Conservation (phyloP, 2,113 vertebrate genomes). For the Euleptes europaea region DNA sequence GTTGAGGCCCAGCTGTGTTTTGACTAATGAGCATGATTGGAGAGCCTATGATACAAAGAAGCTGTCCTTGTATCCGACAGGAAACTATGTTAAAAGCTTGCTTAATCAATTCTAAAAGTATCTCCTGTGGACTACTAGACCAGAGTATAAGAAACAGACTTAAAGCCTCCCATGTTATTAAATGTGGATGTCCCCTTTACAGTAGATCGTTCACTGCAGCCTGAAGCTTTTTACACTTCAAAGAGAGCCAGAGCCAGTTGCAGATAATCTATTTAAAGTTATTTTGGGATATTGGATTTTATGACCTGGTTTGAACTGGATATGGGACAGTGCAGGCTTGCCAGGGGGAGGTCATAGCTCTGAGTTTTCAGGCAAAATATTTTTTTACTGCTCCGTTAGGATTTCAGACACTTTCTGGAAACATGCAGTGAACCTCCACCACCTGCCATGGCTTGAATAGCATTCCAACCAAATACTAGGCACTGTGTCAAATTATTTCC, state of each 20-base stretch:
- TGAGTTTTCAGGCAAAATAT: neutral
- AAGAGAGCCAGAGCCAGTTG: conserved; percentile 40
- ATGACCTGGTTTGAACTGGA: conserved; percentile 56
- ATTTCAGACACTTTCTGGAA: conserved; percentile 25
- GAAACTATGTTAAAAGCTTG: conserved; percentile 20
- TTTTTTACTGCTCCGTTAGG: neutral
- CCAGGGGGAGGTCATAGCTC: neutral
- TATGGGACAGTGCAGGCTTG: neutral
- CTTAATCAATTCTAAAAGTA: conserved; percentile 34
- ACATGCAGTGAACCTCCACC: neutral
- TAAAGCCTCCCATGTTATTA: conserved; percentile 40
- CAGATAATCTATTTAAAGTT: conserved; percentile 61
- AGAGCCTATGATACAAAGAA: neutral
- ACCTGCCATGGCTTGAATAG: conserved; percentile 1
- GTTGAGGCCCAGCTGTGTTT: neutral
- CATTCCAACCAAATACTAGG: conserved; percentile 7
- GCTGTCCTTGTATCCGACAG: neutral
- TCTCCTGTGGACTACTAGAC: conserved; percentile 28
- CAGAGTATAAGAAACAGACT: conserved; percentile 39
- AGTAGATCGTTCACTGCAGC: conserved; percentile 15
- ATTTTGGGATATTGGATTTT: conserved; percentile 62
- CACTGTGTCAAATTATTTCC: conserved; percentile 11
- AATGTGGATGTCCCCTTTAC: conserved; percentile 29
- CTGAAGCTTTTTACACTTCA: conserved; percentile 45
- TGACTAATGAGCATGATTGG: neutral